These are phyloP conservation scores for Sphyrna mokarran DNA, from an alignment of 2,113 vertebrate genomes.

Conservation along the genomic window DNA sequence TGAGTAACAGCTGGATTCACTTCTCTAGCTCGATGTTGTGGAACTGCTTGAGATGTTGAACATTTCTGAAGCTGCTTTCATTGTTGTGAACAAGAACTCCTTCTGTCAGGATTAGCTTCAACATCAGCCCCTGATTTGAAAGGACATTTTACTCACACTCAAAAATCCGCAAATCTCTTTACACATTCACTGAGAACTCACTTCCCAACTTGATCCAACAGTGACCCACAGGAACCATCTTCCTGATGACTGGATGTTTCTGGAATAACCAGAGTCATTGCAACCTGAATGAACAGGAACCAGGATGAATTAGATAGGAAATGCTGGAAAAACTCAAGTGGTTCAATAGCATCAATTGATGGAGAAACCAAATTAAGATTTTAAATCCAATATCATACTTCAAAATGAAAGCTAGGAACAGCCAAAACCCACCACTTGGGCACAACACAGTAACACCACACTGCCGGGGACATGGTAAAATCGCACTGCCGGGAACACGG, in stretches of 20 bases:
- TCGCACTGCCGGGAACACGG: too few species aligned
- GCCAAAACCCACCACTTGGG: too few species aligned
- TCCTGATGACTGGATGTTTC: not conserved
- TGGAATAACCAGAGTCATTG: not conserved
- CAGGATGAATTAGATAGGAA: too few species aligned
- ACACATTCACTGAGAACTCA: not conserved
- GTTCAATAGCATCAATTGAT: too few species aligned
- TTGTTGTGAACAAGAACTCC: not conserved
- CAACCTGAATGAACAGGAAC: not conserved
- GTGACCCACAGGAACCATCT: not conserved
- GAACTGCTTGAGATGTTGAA: not conserved
- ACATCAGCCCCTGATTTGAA: not conserved
- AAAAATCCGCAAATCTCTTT: not conserved
- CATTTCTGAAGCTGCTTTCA: not conserved
- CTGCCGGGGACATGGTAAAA: too few species aligned
- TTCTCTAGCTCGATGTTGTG: too few species aligned
- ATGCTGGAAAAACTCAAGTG: too few species aligned
- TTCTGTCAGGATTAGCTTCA: not conserved
- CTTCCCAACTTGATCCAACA: not conserved
- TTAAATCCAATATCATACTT: too few species aligned
- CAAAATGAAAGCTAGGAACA: too few species aligned
- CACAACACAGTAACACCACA: too few species aligned
- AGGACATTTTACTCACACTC: not conserved
- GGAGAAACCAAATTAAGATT: too few species aligned
- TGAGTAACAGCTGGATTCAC: not conserved